Percentiles rank a stretch among this genome's conserved stretches.
phyloP scores from a whole-genome alignment of 2,888 invertebrate species.

The Pterobdella sp. region DNA sequence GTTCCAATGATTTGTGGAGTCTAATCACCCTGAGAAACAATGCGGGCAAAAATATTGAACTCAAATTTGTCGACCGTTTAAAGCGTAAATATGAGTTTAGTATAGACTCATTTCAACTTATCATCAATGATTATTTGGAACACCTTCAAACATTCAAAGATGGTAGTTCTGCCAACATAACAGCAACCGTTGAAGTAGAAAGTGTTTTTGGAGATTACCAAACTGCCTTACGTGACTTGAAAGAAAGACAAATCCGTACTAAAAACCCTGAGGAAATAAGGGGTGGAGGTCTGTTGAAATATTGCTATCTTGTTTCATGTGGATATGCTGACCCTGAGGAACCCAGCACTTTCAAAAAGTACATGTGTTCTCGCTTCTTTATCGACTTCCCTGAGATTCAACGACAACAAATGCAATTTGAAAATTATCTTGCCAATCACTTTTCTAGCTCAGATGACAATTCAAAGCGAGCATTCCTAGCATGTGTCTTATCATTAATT shows the following conservation, averaged over 20 bases:
- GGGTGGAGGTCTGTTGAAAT: slow-evolving; percentile 94
- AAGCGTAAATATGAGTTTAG: slow-evolving; percentile 97
- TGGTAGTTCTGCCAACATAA: slow-evolving; percentile 46
- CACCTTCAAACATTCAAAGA: slow-evolving; percentile 80
- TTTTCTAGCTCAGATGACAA: slow-evolving; percentile 61
- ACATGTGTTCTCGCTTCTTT: slow-evolving; percentile 99
- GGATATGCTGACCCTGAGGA: slow-evolving; percentile 83
- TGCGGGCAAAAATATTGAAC: slow-evolving; percentile 73
- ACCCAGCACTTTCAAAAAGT: slow-evolving; percentile 80
- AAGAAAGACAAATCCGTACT: slow-evolving; percentile 93
- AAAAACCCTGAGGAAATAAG: slow-evolving; percentile 96
- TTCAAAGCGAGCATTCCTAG: slow-evolving; percentile 89
- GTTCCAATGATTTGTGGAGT: slow-evolving; percentile 92
- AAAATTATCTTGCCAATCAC: slow-evolving; percentile 93
- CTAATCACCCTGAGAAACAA: slow-evolving; percentile 91
- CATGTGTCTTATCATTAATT: slow-evolving; percentile 86
- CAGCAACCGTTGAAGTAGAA: slow-evolving; percentile 86
- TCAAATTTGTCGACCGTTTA: slow-evolving; percentile 98
- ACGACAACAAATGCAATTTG: slow-evolving; percentile 83
- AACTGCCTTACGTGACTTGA: slow-evolving; percentile 86
- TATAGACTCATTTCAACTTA: slow-evolving; percentile 91
- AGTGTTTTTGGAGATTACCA: slow-evolving; percentile 92
- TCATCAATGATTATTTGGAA: slow-evolving; percentile 82
- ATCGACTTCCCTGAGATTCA: slow-evolving; percentile 95
- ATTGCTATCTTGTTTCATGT: slow-evolving; percentile 90